phyloP scores from a whole-genome alignment of 2,888 invertebrate species.

The Gastracanthus pulcherrimus region DNA sequence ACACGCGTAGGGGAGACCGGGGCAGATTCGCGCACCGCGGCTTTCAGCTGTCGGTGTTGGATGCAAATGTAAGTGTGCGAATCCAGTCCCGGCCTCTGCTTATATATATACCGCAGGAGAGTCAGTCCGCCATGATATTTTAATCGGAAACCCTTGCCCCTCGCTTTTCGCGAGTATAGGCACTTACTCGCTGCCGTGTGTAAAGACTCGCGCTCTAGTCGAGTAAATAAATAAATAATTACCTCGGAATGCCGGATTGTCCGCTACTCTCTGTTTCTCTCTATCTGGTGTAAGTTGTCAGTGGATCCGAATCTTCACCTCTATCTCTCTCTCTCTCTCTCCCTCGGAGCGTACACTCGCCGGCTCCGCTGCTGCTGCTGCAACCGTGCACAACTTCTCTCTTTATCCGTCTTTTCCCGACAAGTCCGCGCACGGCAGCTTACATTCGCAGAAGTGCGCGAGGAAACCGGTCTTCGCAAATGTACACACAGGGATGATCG shows the following conservation, averaged over 20 bases:
- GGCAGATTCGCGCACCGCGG: too few relatives aligned
- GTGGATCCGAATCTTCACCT: too few relatives aligned
- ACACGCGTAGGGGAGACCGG: too few relatives aligned
- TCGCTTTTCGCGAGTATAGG: neutral
- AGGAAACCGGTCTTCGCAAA: too few relatives aligned
- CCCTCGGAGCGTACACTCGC: neutral
- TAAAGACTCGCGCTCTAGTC: too few relatives aligned
- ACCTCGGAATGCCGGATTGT: conserved; percentile 9
- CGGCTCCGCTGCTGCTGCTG: neutral
- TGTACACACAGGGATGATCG: neutral
- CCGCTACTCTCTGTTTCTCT: neutral
- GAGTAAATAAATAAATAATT: too few relatives aligned
- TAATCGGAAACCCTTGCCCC: neutral
- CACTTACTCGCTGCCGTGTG: neutral
- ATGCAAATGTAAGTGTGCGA: too few relatives aligned
- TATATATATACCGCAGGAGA: neutral
- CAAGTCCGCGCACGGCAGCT: neutral
- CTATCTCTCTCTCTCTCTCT: neutral
- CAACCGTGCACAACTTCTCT: too few relatives aligned
- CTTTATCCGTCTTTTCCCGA: too few relatives aligned
- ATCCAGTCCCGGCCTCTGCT: too few relatives aligned
- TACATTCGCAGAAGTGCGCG: neutral
- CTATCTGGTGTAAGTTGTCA: neutral
- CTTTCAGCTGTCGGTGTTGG: too few relatives aligned
- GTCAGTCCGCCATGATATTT: conserved; percentile 46